phyloP scores from a whole-genome alignment of 2,888 invertebrate species.

The Aphidius colemani region DNA sequence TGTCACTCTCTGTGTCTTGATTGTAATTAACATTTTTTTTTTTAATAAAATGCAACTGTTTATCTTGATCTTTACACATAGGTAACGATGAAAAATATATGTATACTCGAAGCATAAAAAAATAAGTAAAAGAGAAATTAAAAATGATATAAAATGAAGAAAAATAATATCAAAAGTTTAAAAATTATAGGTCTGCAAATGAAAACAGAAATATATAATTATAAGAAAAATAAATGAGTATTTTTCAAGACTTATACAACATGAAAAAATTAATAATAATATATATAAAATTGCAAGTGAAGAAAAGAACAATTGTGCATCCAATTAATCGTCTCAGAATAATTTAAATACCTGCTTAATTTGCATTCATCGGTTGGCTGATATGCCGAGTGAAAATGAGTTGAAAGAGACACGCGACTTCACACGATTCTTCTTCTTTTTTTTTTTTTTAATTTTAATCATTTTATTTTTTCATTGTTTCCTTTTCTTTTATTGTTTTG shows the following conservation, averaged over 20 bases:
- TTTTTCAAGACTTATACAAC: not conserved
- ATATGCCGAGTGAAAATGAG: not conserved
- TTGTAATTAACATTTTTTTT: conserved; percentile 51
- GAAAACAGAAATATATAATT: conserved; percentile 1
- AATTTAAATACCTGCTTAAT: conserved; percentile 8
- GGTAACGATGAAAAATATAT: conserved; percentile 26
- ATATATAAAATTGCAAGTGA: not conserved
- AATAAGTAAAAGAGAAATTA: conserved; percentile 9
- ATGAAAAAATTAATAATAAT: conserved; percentile 22
- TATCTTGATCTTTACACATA: conserved; percentile 48
- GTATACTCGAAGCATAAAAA: conserved; percentile 5
- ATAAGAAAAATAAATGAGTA: conserved; percentile 2
- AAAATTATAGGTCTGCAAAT: conserved; percentile 5
- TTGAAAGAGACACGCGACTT: conserved; percentile 8
- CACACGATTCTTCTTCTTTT: conserved; percentile 15
- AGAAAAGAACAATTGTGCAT: not conserved
- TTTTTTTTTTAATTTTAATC: conserved; percentile 8
- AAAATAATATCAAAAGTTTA: conserved; percentile 12
- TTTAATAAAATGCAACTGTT: conserved; percentile 41
- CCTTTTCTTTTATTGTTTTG: conserved; percentile 18
- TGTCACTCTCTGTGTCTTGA: conserved; percentile 44
- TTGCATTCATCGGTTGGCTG: conserved; percentile 10
- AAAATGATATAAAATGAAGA: conserved; percentile 16
- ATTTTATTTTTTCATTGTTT: conserved; percentile 14
- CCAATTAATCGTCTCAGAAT: conserved; percentile 13